Percentiles rank a stretch among this genome's conserved stretches.
These are phyloP conservation scores for Saguinus imperator DNA, from an alignment of 2,113 vertebrate genomes.

Conservation along the genomic window DNA sequence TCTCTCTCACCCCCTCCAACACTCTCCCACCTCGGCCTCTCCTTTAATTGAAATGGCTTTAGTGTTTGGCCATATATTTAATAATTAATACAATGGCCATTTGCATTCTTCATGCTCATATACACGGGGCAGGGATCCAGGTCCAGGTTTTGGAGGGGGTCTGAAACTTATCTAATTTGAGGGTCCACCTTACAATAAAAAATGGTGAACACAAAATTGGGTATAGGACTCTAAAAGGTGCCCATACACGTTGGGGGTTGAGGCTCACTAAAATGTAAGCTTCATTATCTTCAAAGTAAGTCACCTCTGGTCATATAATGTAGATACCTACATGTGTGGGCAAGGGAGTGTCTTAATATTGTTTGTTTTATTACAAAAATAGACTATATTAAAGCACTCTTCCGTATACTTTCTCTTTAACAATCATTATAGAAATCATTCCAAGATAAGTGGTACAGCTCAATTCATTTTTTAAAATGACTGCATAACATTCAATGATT, in stretches of 20 bases:
- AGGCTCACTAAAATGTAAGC: not conserved
- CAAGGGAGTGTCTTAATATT: not conserved
- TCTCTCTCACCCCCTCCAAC: not conserved
- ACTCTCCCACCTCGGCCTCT: not conserved
- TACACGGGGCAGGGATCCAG: not conserved
- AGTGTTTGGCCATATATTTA: not conserved
- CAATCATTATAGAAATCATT: not conserved
- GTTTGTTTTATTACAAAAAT: not conserved
- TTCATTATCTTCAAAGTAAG: not conserved
- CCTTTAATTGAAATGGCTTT: not conserved
- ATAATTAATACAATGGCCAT: too few species aligned
- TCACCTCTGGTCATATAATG: not conserved
- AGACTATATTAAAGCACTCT: not conserved
- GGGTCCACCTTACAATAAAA: not conserved
- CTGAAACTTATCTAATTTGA: not conserved
- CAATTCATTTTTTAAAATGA: not conserved
- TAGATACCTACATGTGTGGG: not conserved
- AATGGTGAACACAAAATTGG: not conserved
- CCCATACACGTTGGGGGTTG: not conserved
- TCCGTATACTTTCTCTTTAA: not conserved
- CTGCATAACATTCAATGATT: not conserved
- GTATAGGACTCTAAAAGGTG: not conserved
- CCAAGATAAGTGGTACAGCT: not conserved
- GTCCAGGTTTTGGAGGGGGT: not conserved
- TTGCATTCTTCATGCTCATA: not conserved